These are phyloP conservation scores for Silurus glanis DNA, from an alignment of 2,113 vertebrate species.

Conservation along the genomic window DNA sequence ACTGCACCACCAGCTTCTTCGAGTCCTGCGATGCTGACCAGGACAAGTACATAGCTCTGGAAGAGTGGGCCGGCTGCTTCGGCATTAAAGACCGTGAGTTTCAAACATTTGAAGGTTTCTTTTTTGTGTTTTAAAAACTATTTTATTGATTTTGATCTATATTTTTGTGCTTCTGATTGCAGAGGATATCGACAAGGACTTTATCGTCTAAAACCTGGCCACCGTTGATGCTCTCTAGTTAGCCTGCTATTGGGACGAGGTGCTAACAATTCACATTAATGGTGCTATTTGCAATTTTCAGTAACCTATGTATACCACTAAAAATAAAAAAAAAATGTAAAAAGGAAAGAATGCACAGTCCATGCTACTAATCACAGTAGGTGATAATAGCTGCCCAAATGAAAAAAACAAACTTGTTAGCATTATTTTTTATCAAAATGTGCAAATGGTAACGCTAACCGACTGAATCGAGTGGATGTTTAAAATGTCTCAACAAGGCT, in stretches of 20 bases:
- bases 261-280: slow-evolving; percentile 85
- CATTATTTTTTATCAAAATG: slow-evolving; percentile 34
- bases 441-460: slow-evolving; percentile 53
- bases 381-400: slow-evolving; percentile 50
- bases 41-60: slow-evolving; percentile 96
- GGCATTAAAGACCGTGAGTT: slow-evolving; percentile 96
- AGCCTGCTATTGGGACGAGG: slow-evolving; percentile 74
- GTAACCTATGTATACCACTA: slow-evolving; percentile 80
- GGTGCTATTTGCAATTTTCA: slow-evolving; percentile 86
- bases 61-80: slow-evolving; percentile 96
- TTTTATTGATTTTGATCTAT: not conserved
- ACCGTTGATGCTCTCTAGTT: slow-evolving; percentile 60
- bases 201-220: slow-evolving; percentile 82
- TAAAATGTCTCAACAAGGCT: slow-evolving; percentile 49
- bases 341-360: slow-evolving; percentile 63
- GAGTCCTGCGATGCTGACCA: slow-evolving; percentile 88
- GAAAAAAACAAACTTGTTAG: not conserved
- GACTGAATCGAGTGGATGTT: slow-evolving; percentile 38
- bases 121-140: not conserved
- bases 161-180: slow-evolving; percentile 67
- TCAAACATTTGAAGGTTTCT: not conserved
- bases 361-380: slow-evolving; percentile 62
- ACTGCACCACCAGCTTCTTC: slow-evolving; percentile 98
- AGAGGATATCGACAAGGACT: slow-evolving; percentile 96
- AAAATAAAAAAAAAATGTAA: slow-evolving; percentile 57